Base-by-base conservation (phyloP, 23 tunicate species). In the Trididemnum nubilum region DNA sequence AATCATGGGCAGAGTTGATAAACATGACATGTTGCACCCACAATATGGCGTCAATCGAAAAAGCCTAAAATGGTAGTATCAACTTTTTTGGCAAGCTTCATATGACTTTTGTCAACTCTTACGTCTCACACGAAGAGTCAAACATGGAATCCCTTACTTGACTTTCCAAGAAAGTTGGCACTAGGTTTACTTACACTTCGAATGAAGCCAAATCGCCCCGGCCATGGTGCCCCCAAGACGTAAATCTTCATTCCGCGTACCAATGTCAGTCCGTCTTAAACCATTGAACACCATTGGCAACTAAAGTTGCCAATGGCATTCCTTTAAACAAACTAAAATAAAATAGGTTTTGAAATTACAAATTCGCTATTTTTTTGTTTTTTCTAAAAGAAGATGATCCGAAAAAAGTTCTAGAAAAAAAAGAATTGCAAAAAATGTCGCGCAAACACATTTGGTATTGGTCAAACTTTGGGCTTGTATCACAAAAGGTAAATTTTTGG, bases 151-250 rank as follows among this genome's bases (percentile, higher is more conserved):
- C 25, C 12, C 12, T 39, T 73, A 26, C 29, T 73, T 25, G 58
- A 37, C 58, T 73, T 73, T 27, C 27, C 28, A 22, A 38, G 78
- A 5, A 30, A 73, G 33, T 7, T 73, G 57, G 78, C 78, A 2
- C 78, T 37, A 39, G 58, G 58, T 9, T 24, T 73, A 58, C 58
- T 73, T 3, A 73, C 78, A 38, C 78, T 73, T 38, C 58, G 78
- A 29, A 69, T 5, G 25, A 15, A 25, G 5, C 69, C 69, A 61
- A 69, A 29, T 4, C 39, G 57, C 3, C 21, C 27, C 9, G 29
- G 58, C 58, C 37, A 7, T 4, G 74, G 37, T 67, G 38, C 74
- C 3, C 30, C 57, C 22, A 73, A n/a, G 78, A 2, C 78, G 78
- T 2, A 73, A 73, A 26, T 21, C 5, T 2, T 5, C 30, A 31